These are phyloP conservation scores for Callyntrura guangdongensis DNA, from an alignment of 2,888 invertebrate species.

Conservation along the genomic window DNA sequence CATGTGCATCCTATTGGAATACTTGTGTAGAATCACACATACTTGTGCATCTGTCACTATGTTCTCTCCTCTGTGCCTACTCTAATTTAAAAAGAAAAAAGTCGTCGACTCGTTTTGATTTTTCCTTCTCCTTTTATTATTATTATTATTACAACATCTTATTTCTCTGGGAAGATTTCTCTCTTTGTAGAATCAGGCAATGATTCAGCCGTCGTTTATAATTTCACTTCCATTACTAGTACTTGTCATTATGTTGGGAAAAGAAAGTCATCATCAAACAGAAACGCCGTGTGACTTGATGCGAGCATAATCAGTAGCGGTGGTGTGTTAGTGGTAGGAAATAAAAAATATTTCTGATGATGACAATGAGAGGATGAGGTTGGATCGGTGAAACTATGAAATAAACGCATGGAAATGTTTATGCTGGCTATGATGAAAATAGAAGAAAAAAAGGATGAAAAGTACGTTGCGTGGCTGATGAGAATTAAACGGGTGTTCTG, in stretches of 20 bases:
- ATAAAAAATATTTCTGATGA: background rate
- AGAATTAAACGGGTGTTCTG: constrained; percentile 69
- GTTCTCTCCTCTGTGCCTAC: constrained; percentile 19
- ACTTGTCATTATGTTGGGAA: background rate
- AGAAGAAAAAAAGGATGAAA: constrained; percentile 3
- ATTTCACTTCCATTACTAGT: background rate
- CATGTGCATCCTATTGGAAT: background rate
- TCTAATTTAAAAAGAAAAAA: constrained; percentile 4
- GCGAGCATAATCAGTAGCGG: constrained; percentile 65
- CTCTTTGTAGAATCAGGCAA: background rate
- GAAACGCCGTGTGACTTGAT: constrained; percentile 58
- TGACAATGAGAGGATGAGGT: constrained; percentile 53
- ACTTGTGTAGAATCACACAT: background rate
- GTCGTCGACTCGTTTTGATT: constrained; percentile 36
- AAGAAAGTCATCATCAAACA: constrained; percentile 48
- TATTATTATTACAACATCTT: background rate
- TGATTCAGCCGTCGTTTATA: background rate
- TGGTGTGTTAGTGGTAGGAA: background rate
- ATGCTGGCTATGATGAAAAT: constrained; percentile 7
- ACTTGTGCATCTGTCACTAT: constrained; percentile 3
- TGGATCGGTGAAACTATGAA: background rate
- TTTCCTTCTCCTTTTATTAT: background rate
- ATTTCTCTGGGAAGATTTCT: background rate
- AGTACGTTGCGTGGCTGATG: constrained; percentile 45
- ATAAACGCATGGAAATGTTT: background rate